Base-by-base conservation (phyloP, 2,888 invertebrate genomes). In the Chaetoderma sp. region DNA sequence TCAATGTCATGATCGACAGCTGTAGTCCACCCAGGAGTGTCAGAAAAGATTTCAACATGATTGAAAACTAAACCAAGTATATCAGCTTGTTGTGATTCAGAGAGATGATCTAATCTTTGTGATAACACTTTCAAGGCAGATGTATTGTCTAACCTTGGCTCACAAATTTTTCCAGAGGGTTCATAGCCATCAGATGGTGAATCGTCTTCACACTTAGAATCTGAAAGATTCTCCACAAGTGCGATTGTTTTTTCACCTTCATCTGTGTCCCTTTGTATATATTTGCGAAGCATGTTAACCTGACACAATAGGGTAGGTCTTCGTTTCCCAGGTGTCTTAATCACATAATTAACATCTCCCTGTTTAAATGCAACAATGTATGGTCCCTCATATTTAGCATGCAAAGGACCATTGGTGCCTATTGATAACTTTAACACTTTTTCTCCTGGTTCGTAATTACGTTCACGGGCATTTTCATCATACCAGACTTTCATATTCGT, bases 281-380 rank as follows among this genome's bases (percentile, higher is more conserved):
- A 71, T 33, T 36, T 25, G 42, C 71, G 66, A 4, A 68, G 25
- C 69, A 71, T 66, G 45, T 73, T 71, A n/a, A 69, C 39, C 56
- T 73, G 73, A 62, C 63, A 71, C 16, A 71, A 23, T 42, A 56
- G 39, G 23, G 36, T 63, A 13, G 55, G 42, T 39, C 67, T 68
- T n/a, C 57, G 62, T 30, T 63, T 56, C 52, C 54, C 68, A 52
- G 68, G 70, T 23, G 73, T 73, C 5, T n/a, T 5, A 36, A 65
- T 52, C 10, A 62, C 23, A 32, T 58, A 58, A 27, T 63, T 60
- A 16, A 63, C 27, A 23, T 57, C 57, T 49, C 28, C 28, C n/a
- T 49, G 21, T 21, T 57, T 58, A 10, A 16, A 16, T 1, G 28
- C 39, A 13, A 63, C 30, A 10, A n/a, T 23, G 27, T 60, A 60